Evolutionary conservation across 2,113 vertebrate genomes (phyloP), one percentile per base, ranked within the genome.

Genomic region (Mesoclemmys tuberculata): DNA sequence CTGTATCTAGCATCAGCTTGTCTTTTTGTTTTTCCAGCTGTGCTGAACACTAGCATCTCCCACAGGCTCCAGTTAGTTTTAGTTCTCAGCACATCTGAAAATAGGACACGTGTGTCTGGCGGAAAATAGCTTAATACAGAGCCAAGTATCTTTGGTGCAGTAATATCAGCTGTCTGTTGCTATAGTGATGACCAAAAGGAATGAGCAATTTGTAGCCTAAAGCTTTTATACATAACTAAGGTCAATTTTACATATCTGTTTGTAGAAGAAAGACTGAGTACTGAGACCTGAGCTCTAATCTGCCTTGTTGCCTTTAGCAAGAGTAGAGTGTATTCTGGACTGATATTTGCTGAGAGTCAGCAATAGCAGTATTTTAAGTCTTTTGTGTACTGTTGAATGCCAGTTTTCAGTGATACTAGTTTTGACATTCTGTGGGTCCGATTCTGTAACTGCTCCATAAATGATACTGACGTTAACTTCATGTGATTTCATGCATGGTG

Each of bases 321-420:
- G 91, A 95, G 93, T 90, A 93, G 96, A 89, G 93, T 84, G 54
- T 22, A 0, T 75, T 92, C 82, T 90, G 80, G 77, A 84, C 77
- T 96, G 87, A 27, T 93, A 71, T 61, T 96, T 97, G 95, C 93
- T 95, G 87, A 91, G 90, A 3, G 1, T 93, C 38, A 13, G 80
- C 87, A 94, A 93, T 93, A 97, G 94, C 71, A 77, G 88, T 88
- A 84, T 95, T 97, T 97, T 94, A 94, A 80, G 95, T 91, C 96
- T 95, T 96, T 96, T 93, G 86, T 93, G 94, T 16, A 0, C 79
- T 93, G 71, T 79, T 55, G 55, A 93, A 87, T 74, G 90, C 84
- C 6, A 64, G 18, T 22, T 38, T 38, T 35, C n/a, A 38, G 19
- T 68, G 18, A 16, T 68, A n/a, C 8, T 68, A 68, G 35, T n/a